Base-by-base conservation (phyloP, 2,888 invertebrate species). In the Heliconius charithonia region DNA sequence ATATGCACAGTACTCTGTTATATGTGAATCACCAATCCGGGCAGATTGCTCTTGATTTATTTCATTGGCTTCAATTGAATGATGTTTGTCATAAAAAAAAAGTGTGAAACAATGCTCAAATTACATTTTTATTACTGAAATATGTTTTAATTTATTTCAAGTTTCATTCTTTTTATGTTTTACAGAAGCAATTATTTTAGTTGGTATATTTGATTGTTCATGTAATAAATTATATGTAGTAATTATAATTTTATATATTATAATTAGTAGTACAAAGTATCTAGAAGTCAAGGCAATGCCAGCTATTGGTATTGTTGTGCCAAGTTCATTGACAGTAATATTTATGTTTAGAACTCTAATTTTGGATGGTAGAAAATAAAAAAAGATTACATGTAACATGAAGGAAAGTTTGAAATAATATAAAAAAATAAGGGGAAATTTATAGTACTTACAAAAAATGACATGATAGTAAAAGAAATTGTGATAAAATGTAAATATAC, bases 61-160 rank as follows among this genome's bases (percentile, higher is more conserved):
- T 85, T 84, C 84, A 90, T 89, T 92, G 90, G 86, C 84, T 86
- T 85, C 90, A 92, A 93, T 93, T 93, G 89, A 89, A 87, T 88
- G 87, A 89, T 87, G 85, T 85, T 76, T 82, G 75, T 78, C 75
- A 79, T 66, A 82, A 78, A 81, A 79, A 56, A 66, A 75, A 66
- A 73, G 69, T 67, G 45, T 74, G 65, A 70, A 62, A 79, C 67
- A 75, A 56, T 79, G 62, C 59, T 71, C 19, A 74, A 79, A 80
- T 77, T 77, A 78, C n/a, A 62, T 67, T 22, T 72, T 59, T 45
- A 45, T 45, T 78, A 59, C 13, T 25, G 6, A 13, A 75, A 66
- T 27, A 67, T 29, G 41, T 59, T 73, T 41, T 16, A 16, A 25
- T 69, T 69, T 69, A 69, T 69, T 41, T 9, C 25, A 69, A 37